These are phyloP conservation scores for Camponotus floridanus DNA, from an alignment of 1,140 invertebrate species.

Conservation along the genomic window DNA sequence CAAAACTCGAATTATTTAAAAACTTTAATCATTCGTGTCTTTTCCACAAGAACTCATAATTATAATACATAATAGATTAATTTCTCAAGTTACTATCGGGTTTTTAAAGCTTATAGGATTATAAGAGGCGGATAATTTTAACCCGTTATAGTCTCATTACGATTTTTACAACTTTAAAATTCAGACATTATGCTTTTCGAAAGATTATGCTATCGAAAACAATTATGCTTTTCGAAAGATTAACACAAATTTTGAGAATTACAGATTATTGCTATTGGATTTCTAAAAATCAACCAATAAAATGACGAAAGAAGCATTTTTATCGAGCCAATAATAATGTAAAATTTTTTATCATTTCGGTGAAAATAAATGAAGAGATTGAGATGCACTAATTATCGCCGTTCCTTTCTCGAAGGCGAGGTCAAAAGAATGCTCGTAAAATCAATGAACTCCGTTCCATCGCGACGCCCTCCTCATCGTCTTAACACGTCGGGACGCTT, in stretches of 20 bases:
- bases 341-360: neutral
- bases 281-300: neutral
- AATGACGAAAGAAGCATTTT: neutral
- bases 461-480: neutral
- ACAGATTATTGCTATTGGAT: neutral
- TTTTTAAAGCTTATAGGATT: neutral
- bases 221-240: neutral
- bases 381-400: conserved; percentile 27
- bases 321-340: neutral
- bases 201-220: neutral
- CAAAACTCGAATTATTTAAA: conserved; percentile 14
- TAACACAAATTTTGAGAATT: neutral
- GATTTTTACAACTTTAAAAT: neutral
- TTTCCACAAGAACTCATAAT: neutral
- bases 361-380: neutral
- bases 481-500: neutral
- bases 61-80: conserved; percentile 12
- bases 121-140: neutral
- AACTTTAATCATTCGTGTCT: neutral
- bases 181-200: neutral
- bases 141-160: neutral
- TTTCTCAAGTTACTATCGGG: neutral
- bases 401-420: conserved; percentile 17
- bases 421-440: conserved; percentile 32
- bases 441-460: conserved; percentile 42